phyloP scores from a whole-genome alignment of 2,888 invertebrate species.

The Trichogramma dendrolimi region DNA sequence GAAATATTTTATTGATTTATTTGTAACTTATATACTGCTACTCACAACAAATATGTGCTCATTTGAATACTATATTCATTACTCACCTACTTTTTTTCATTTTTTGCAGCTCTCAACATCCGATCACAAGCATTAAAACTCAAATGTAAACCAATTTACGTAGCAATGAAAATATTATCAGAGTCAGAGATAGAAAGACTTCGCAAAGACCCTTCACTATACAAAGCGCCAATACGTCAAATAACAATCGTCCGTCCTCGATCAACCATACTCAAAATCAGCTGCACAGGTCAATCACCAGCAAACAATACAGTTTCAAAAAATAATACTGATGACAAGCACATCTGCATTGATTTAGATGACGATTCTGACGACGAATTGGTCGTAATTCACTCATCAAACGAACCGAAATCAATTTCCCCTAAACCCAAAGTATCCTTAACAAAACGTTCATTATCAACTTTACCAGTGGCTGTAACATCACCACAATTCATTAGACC shows the following conservation, averaged over 20 bases:
- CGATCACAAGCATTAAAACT: slow-evolving; percentile 54
- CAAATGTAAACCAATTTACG: slow-evolving; percentile 55
- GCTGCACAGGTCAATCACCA: too few relatives aligned
- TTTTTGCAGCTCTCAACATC: slow-evolving; percentile 41
- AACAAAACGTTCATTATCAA: too few relatives aligned
- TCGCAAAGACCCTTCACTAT: slow-evolving; percentile 36
- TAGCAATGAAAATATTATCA: slow-evolving; percentile 53
- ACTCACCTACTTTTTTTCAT: slow-evolving; percentile 5
- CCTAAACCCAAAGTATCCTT: too few relatives aligned
- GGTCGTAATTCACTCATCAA: too few relatives aligned
- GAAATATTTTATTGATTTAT: neutral
- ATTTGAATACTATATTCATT: too few relatives aligned
- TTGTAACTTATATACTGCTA: neutral
- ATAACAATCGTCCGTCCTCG: slow-evolving; percentile 31
- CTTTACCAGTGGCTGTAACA: too few relatives aligned
- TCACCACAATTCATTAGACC: too few relatives aligned
- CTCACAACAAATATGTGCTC: too few relatives aligned
- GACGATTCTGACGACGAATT: slow-evolving; percentile 14
- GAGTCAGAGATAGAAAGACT: slow-evolving; percentile 51
- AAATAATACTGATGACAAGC: slow-evolving; percentile 26
- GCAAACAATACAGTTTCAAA: neutral
- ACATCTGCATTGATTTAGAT: slow-evolving; percentile 33
- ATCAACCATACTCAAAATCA: slow-evolving; percentile 26
- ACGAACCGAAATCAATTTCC: too few relatives aligned
- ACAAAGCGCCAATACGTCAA: slow-evolving; percentile 31